A percentile compares a stretch with the other conserved stretches of the same genome.
These are phyloP conservation scores for Andrena bicolor DNA, from an alignment of 2,888 invertebrate genomes.

Conservation along the genomic window DNA sequence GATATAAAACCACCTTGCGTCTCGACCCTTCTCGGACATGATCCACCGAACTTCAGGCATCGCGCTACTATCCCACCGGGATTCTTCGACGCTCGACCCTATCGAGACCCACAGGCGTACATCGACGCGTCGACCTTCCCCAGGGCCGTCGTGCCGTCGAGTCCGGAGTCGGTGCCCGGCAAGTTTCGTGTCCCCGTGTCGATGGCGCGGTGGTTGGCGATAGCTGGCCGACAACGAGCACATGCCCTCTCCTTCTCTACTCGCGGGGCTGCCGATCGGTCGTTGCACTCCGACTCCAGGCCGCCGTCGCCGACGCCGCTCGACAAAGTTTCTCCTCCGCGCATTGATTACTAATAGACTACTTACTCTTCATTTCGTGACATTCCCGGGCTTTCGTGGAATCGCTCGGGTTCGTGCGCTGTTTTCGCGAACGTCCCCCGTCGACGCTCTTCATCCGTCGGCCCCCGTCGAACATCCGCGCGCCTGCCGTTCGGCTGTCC, in stretches of 20 bases:
- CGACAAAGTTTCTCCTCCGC: constrained; percentile 70
- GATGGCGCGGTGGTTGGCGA: not conserved
- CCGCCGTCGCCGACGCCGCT: constrained; percentile 25
- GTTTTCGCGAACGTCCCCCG: constrained; percentile 42
- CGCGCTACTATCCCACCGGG: too few relatives aligned
- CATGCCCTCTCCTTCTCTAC: constrained; percentile 7
- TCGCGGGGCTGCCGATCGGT: constrained; percentile 52
- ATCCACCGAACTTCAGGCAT: too few relatives aligned
- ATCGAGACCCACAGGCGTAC: not conserved
- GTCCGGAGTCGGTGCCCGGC: not conserved
- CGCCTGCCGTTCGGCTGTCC: constrained; percentile 27
- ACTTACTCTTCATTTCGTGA: constrained; percentile 72
- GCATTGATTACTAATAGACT: constrained; percentile 75
- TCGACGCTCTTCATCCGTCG: not conserved
- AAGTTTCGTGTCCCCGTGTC: constrained; percentile 26
- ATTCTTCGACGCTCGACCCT: not conserved
- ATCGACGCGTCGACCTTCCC: constrained; percentile 9
- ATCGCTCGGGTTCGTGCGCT: constrained; percentile 57
- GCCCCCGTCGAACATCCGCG: not conserved
- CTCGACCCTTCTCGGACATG: too few relatives aligned
- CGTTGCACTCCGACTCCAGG: constrained; percentile 68
- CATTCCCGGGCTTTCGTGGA: constrained; percentile 65
- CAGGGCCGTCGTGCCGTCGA: constrained; percentile 2
- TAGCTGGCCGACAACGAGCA: not conserved
- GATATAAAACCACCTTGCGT: too few relatives aligned